Evolutionary conservation across 1,140 invertebrate species (phyloP).

Genomic region (Caenorhabditis inopinata): DNA sequence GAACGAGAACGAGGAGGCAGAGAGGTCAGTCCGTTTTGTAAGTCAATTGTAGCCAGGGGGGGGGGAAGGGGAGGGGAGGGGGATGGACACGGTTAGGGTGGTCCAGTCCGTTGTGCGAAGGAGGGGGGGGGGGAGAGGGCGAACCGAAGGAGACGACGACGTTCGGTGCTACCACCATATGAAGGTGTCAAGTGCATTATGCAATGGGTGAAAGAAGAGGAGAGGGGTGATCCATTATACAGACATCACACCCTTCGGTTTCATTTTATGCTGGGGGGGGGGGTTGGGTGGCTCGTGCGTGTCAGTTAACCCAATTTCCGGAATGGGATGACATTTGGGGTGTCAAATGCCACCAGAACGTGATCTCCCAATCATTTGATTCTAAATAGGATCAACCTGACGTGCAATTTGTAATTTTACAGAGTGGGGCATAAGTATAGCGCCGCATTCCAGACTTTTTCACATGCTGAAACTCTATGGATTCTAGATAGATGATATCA

Average conservation of each 20-base stretch:
- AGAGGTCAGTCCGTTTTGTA: constrained; percentile 5
- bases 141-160: neutral
- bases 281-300: neutral
- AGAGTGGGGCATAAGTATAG: too few relatives aligned
- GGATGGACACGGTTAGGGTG: too few relatives aligned
- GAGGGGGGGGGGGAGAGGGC: neutral
- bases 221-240: neutral
- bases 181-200: constrained; percentile 21
- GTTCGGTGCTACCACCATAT: neutral
- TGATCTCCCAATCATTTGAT: too few relatives aligned
- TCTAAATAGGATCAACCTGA: too few relatives aligned
- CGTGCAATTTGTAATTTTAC: too few relatives aligned
- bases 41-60: neutral
- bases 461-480: too few relatives aligned
- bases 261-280: neutral
- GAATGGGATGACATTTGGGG: too few relatives aligned
- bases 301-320: constrained; percentile 25
- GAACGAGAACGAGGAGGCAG: too few relatives aligned
- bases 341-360: too few relatives aligned
- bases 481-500: too few relatives aligned
- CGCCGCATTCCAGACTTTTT: too few relatives aligned
- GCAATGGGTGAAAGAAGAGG: neutral
- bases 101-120: neutral
- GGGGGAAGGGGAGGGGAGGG: too few relatives aligned
- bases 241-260: neutral